Base-by-base conservation (phyloP, 2,797 vertebrate genomes). In the Pseudochirops cupreus region DNA sequence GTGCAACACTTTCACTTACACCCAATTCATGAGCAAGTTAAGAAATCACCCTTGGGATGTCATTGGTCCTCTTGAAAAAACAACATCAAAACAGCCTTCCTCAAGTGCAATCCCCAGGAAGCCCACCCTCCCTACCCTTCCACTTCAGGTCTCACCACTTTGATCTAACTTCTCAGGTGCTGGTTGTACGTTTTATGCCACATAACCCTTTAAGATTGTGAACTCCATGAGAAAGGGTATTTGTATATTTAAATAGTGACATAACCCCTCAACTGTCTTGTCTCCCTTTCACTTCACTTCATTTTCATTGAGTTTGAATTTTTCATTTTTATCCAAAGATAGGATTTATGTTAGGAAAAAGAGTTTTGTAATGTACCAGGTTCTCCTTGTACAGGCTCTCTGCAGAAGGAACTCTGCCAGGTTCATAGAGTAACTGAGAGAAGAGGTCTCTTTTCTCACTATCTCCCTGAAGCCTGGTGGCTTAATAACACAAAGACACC, bases 331-430 rank as follows among this genome's bases (percentile, higher is more conserved):
- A 82, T 82, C 67, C 46, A 21, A 67, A 31, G 29, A 2, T 10
- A 55, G 39, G 7, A 28, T 9, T 53, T 59, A 91, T 56, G 56
- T 59, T 82, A 26, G 87, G 39, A 67, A 3, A 74, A 31, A 67
- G 90, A 33, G 46, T 67, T 62, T 91, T 74, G 52, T 55, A 92
- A 91, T 33, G 54, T 54, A 26, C 91, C 58, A 50, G 21, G 52
- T 21, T 53, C 53, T 31, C 92, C 52, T 92, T 91, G 57, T 57
- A 54, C 57, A 29, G 53, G 90, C 90, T 82, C 28, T 96, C 59
- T 16, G 28, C n/a, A 53, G 46, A 90, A 31, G 7, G 31, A 31
- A 16, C 26, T 56, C 12, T 24, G 54, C 87, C 90, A 18, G 18
- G 11, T 62, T 67, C 3, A 26, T 2, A 93, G 9, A 13, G 14